These are phyloP conservation scores for Equus przewalskii DNA, from an alignment of 2,113 vertebrate genomes.

Conservation along the genomic window DNA sequence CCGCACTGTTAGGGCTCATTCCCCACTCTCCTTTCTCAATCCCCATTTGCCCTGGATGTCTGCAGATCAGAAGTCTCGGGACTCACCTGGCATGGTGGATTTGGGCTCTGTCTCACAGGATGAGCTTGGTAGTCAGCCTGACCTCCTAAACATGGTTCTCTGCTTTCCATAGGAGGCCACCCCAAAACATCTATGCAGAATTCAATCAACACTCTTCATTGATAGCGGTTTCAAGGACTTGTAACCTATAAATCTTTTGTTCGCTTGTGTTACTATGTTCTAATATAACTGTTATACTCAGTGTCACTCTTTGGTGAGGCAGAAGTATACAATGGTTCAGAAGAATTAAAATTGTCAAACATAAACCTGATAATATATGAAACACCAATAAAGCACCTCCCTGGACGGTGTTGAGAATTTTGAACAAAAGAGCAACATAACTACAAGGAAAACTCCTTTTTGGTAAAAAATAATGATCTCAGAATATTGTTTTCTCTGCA, in stretches of 20 bases:
- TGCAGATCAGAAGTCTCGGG: background rate
- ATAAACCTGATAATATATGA: background rate
- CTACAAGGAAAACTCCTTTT: background rate
- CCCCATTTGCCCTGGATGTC: background rate
- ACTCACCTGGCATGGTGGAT: background rate
- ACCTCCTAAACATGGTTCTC: background rate
- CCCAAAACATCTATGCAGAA: background rate
- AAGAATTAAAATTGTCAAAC: background rate
- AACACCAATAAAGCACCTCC: background rate
- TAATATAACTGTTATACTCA: background rate
- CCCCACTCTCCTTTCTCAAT: background rate
- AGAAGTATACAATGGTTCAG: background rate
- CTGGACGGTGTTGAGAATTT: background rate
- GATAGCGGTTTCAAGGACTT: background rate
- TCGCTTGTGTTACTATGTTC: background rate
- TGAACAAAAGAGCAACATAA: background rate
- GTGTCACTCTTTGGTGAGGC: background rate
- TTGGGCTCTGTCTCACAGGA: too few relatives aligned
- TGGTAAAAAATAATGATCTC: background rate
- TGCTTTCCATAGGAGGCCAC: background rate
- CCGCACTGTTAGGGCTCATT: fast-evolving
- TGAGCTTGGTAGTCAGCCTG: background rate
- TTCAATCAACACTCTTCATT: background rate
- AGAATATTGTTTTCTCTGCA: background rate
- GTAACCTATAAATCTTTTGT: background rate